Base-by-base conservation (phyloP, 2,113 vertebrate species). In the Nanorana parkeri region DNA sequence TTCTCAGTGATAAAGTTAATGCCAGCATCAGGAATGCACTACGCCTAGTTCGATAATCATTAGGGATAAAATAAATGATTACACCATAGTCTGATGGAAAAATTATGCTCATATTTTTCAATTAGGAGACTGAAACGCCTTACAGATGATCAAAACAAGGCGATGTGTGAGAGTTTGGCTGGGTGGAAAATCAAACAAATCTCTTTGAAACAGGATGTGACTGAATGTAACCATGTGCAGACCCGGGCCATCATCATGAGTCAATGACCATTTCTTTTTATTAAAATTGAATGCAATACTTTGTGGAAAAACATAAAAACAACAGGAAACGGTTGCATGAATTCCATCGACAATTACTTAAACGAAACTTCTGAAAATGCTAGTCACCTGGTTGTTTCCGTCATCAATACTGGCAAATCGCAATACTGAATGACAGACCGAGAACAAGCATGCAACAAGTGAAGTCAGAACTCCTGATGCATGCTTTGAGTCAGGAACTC, bases 21-120 rank as follows among this genome's bases (percentile, higher is more conserved):
- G 69, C 52, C 52, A 47, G 80, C 32, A 66, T 55, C 55, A 83
- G 71, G 80, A 83, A 83, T 83, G 80, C 28, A 68, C 80, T 68
- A 67, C 72, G 80, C 80, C 72, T 83, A n/a, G 17, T 56, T 83
- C 80, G 67, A 83, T 83, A 76, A 83, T 83, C 80, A 76, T 83
- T 83, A 83, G 69, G 71, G 28, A 76, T 13, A 29, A 20, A 47
- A 36, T 67, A 20, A 76, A 16, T 24, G 63, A 76, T 83, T 83
- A 68, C 72, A 28, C 61, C 71, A 83, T 24, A 75, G 61, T 76
- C 65, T 76, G 65, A 83, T 76, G 71, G 80, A 75, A 63, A 75
- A 51, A 76, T 67, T 17, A 54, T 19, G 55, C 20, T 29, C 60
- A 67, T 7, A 54, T 66, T 74, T 56, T 83, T 60, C 73, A 76